Evolutionary conservation across 2,113 vertebrate species (phyloP).

Genomic region (Gasterosteus nipponicus): DNA sequence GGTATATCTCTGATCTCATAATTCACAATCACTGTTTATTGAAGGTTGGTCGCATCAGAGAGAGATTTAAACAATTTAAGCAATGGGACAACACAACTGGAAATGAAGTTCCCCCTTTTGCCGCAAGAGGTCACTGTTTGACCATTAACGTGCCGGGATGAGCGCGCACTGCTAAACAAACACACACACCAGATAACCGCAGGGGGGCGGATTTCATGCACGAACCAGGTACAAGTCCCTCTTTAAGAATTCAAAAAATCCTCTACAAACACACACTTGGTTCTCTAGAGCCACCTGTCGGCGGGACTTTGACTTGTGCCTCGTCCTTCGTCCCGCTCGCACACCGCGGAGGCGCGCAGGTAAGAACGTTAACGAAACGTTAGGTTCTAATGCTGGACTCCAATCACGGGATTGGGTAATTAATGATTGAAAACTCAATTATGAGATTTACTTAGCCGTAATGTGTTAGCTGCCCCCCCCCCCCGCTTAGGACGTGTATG

Average conservation of each 20-base stretch:
- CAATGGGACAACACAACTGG: neutral
- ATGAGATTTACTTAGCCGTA: neutral
- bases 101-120: neutral
- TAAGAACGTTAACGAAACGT: conserved; percentile 10
- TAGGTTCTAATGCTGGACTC: too few species aligned
- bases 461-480: neutral
- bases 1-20: neutral
- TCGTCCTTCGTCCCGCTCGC: neutral
- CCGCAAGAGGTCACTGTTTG: neutral
- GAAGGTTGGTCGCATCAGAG: neutral
- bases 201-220: neutral
- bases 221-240: neutral
- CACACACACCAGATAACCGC: neutral
- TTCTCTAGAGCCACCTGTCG: conserved; percentile 16
- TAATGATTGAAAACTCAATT: neutral
- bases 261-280: too few species aligned
- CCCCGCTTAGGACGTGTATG: neutral
- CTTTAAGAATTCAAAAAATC: neutral
- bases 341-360: neutral
- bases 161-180: neutral
- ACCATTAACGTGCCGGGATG: neutral
- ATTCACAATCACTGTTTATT: neutral
- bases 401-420: too few species aligned
- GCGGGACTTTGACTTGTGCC: neutral
- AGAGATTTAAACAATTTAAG: neutral